Percentiles rank a stretch among this genome's conserved stretches.
These are phyloP conservation scores for Polypedilum pembai DNA, from an alignment of 1,140 invertebrate species.

Conservation along the genomic window DNA sequence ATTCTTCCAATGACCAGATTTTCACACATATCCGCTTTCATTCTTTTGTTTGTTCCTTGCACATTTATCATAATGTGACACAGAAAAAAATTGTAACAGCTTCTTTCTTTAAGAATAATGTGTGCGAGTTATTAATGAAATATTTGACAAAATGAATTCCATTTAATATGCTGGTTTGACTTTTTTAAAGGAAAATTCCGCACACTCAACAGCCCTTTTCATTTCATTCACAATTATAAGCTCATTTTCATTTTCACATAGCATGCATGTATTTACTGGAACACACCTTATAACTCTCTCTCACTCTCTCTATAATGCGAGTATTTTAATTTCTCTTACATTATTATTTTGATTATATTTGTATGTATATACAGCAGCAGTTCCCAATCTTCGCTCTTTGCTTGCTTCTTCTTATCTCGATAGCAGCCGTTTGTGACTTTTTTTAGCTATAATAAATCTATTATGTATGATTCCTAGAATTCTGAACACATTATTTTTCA, in stretches of 20 bases:
- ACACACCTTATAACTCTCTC: conserved; percentile 23
- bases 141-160: too few species aligned
- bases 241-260: conserved; percentile 8
- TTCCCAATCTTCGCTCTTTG: not conserved
- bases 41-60: too few species aligned
- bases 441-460: conserved; percentile 1
- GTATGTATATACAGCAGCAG: not conserved
- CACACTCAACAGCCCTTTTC: conserved; percentile 2
- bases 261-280: not conserved
- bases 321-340: not conserved
- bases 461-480: conserved; percentile 22
- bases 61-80: too few species aligned
- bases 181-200: too few species aligned
- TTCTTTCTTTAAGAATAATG: too few species aligned
- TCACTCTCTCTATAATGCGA: not conserved
- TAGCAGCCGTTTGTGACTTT: conserved; percentile 7
- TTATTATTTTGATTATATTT: conserved; percentile 11
- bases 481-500: conserved; percentile 25
- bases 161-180: too few species aligned
- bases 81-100: too few species aligned
- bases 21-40: not conserved
- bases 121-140: too few species aligned
- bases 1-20: conserved; percentile 22
- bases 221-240: not conserved
- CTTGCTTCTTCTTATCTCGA: not conserved